Conservation (phyloP, 2,888 invertebrate species). For the Polydrusus pterygomalis region DNA sequence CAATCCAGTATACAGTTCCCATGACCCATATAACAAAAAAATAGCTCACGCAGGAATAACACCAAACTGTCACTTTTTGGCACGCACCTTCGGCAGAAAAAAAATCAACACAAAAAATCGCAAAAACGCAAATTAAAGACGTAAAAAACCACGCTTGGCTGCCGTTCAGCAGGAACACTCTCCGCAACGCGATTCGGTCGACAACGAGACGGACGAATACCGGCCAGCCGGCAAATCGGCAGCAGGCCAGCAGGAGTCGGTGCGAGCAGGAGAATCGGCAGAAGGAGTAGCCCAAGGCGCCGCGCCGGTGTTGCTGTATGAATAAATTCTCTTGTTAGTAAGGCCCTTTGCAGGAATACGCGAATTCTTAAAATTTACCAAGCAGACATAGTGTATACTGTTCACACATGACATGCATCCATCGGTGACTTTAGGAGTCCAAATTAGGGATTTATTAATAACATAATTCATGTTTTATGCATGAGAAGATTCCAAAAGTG, state of each 20-base stretch:
- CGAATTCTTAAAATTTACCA: no score
- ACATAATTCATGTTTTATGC: no score
- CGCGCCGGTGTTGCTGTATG: not conserved
- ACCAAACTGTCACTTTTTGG: slow-evolving; percentile 28
- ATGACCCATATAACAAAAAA: slow-evolving; percentile 12
- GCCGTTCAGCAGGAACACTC: slow-evolving; percentile 34
- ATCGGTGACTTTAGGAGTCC: no score
- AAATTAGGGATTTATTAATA: no score
- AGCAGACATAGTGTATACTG: no score
- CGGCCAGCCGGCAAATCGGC: slow-evolving; percentile 31
- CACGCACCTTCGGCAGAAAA: slow-evolving; percentile 15
- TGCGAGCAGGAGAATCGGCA: slow-evolving; percentile 30
- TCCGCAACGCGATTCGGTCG: slow-evolving; percentile 38
- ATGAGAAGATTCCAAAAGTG: no score
- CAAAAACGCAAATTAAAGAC: slow-evolving; percentile 38
- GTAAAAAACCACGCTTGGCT: slow-evolving; percentile 41
- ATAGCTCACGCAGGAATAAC: not conserved
- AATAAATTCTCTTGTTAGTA: not conserved
- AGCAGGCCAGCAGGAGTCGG: slow-evolving; percentile 22
- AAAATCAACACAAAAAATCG: slow-evolving; percentile 26
- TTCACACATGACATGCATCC: no score
- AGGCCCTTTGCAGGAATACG: slow-evolving; percentile 1
- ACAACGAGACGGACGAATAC: slow-evolving; percentile 38
- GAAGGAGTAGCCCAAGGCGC: slow-evolving; percentile 17
- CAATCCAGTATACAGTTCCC: slow-evolving; percentile 17